These are phyloP conservation scores for Eidolon helvum DNA, from an alignment of 2,113 vertebrate genomes.

Conservation along the genomic window DNA sequence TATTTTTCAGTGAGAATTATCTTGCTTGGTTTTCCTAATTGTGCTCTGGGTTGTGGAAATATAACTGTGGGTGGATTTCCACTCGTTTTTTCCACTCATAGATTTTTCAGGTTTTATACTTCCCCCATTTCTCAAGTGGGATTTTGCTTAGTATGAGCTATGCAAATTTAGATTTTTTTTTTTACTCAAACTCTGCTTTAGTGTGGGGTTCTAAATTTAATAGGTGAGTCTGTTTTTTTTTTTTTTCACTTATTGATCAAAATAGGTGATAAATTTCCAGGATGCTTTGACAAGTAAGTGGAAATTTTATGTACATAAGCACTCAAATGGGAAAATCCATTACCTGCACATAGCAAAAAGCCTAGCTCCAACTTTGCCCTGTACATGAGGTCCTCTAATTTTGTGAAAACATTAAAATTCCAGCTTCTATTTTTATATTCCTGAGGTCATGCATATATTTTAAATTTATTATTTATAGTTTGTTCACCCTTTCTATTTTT, in stretches of 20 bases:
- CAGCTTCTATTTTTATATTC: not conserved
- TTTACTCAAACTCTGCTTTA: not conserved
- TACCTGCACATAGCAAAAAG: not conserved
- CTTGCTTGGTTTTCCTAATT: not conserved
- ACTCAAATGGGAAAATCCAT: not conserved
- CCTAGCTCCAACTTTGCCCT: not conserved
- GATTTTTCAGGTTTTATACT: not conserved
- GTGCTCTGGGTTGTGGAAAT: not conserved
- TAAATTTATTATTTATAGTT: not conserved
- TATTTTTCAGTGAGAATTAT: not conserved
- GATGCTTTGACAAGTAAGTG: not conserved
- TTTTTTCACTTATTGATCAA: not conserved
- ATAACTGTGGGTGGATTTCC: not conserved
- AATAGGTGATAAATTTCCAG: not conserved
- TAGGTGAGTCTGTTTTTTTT: not conserved
- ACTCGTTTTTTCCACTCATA: not conserved
- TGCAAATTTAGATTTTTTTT: not conserved
- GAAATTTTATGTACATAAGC: not conserved
- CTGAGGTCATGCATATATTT: not conserved
- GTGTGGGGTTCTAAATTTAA: not conserved
- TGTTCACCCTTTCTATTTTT: not conserved
- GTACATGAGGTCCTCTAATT: not conserved
- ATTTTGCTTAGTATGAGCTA: not conserved
- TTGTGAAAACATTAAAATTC: not conserved
- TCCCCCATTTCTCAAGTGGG: not conserved